These are phyloP conservation scores for Takifugu bimaculatus DNA, from an alignment of 2,113 vertebrate genomes.

Conservation along the genomic window DNA sequence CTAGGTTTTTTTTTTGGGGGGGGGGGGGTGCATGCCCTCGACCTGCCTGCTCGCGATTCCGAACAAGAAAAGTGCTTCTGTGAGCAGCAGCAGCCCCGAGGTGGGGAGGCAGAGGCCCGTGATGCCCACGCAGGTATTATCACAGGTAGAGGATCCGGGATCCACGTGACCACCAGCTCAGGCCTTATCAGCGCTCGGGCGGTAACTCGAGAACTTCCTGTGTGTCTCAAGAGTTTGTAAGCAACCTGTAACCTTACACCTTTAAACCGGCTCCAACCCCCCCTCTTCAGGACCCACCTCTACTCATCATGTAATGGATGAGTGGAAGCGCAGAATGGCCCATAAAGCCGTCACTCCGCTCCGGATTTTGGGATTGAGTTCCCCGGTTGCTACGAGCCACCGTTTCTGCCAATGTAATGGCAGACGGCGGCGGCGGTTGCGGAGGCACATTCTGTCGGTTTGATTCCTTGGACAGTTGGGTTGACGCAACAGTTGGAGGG, in stretches of 20 bases:
- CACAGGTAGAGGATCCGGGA: slow-evolving; percentile 13
- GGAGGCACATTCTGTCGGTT: slow-evolving; percentile 10
- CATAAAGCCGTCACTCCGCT: slow-evolving; percentile 44
- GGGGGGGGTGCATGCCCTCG: not conserved
- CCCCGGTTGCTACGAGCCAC: slow-evolving; percentile 62
- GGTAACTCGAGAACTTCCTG: slow-evolving; percentile 41
- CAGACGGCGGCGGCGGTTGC: slow-evolving; percentile 18
- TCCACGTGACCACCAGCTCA: slow-evolving; percentile 23
- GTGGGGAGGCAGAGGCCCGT: not conserved
- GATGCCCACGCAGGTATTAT: slow-evolving; percentile 19
- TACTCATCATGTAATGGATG: slow-evolving; percentile 41
- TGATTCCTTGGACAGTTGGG: not conserved
- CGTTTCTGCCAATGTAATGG: slow-evolving; percentile 43
- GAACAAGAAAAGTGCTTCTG: too few species aligned
- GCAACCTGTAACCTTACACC: slow-evolving; percentile 67
- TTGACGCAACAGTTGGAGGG: not conserved
- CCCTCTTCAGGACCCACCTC: slow-evolving; percentile 28
- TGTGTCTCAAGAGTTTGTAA: slow-evolving; percentile 54
- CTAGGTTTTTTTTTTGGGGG: not conserved
- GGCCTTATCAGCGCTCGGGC: slow-evolving; percentile 24
- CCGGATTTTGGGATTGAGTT: slow-evolving; percentile 51
- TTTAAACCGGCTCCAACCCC: slow-evolving; percentile 60
- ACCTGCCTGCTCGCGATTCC: not conserved
- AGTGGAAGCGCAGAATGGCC: slow-evolving; percentile 39
- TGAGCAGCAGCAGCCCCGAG: too few species aligned